Evolutionary conservation across 2,113 vertebrate genomes (phyloP), one percentile per base, ranked within the genome.

Genomic region (Suncus etruscus): DNA sequence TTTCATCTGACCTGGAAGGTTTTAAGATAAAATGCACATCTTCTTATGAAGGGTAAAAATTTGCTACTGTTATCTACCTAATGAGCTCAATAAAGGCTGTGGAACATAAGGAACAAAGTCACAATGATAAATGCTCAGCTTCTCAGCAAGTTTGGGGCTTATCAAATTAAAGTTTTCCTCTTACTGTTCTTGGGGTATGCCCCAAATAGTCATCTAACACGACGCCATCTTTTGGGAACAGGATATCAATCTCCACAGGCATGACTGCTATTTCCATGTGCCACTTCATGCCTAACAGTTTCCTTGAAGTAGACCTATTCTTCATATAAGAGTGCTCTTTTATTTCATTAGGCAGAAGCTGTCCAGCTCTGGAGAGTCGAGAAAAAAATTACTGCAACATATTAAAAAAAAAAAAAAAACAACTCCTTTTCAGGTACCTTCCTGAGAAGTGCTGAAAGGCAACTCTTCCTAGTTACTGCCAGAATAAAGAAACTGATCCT

Each of bases 361-460:
- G 76, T 86, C 70, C 50, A 51, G 86, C 65, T 83, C 76, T 88
- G 48, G 90, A 93, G 91, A 80, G n/a, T 18, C 22, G 61, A 89
- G 84, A 16, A 58, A 63, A 78, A 88, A 47, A 20, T 83, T 88
- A 75, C 51, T 84, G 79, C 48, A 93, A 66, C 32, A 54, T 50
- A 85, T 54, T 32, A 68, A 66, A 83, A 81, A 29, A 83, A 86
- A 39, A 39, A 39, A 39, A 39, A 39, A 3, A n/a, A n/a, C n/a
- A n/a, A 29, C 11, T 63, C 51, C n/a, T 68, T 93, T 93, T 11
- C 29, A 68, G 20, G 10, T 6, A 10, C 63, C 88, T 78, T 85
- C 86, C 63, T 22, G 70, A 82, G 25, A 83, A 90, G 65, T 81
- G 58, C 18, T 61, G 50, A 91, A 75, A 94, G 69, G 25, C 12